Evolutionary conservation across 2,113 vertebrate genomes (phyloP).

Genomic region (Irena cyanogastra): DNA sequence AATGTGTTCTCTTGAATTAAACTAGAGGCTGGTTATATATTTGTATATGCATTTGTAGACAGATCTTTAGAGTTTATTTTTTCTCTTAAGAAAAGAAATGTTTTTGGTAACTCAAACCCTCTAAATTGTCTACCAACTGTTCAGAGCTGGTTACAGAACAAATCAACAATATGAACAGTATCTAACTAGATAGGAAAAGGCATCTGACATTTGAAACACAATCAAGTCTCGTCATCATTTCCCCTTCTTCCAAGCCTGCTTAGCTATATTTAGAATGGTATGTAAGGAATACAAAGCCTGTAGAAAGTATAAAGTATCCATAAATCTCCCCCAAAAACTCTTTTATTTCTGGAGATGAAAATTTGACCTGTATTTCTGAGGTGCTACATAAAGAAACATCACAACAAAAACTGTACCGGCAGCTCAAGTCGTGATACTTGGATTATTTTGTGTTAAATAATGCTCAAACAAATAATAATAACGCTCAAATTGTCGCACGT

Average conservation of each 20-base stretch:
- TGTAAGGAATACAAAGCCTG: background rate
- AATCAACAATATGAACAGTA: background rate
- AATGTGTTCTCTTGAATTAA: background rate
- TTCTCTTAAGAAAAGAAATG: background rate
- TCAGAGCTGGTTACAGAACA: background rate
- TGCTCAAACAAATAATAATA: background rate
- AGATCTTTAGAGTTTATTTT: background rate
- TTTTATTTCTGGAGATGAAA: background rate
- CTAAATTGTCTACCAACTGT: background rate
- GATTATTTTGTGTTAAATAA: background rate
- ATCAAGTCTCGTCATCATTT: background rate
- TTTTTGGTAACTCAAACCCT: background rate
- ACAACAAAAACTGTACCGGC: background rate
- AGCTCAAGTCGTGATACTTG: rapidly evolving
- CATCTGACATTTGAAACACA: background rate
- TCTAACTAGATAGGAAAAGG: background rate
- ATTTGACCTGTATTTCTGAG: background rate
- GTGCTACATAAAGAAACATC: background rate
- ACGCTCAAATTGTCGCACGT: background rate
- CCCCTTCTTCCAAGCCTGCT: background rate
- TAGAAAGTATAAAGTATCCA: background rate
- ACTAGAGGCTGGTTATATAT: background rate
- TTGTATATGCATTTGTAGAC: background rate
- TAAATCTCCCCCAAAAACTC: background rate
- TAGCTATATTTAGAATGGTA: background rate